These are phyloP conservation scores for Struthio camelus DNA, from an alignment of 2,113 vertebrate genomes.

Conservation along the genomic window DNA sequence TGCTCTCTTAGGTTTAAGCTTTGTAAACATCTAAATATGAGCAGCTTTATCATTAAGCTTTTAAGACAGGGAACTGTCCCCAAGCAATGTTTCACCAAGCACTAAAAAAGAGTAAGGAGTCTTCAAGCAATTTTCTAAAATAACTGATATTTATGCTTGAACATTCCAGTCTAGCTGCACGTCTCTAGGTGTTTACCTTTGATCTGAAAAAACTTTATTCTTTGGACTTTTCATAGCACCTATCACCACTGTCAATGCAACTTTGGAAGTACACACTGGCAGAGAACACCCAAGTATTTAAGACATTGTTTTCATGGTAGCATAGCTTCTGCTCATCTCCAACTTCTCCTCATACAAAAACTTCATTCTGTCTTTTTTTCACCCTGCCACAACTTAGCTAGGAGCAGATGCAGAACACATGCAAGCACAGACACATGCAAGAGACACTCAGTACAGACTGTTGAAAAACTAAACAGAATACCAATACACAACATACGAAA, in stretches of 20 bases:
- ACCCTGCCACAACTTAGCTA: background rate
- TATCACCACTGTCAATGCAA: background rate
- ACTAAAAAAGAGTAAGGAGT: background rate
- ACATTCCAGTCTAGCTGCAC: background rate
- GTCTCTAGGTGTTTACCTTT: background rate
- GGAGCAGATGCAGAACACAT: background rate
- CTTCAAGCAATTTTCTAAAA: background rate
- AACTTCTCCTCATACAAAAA: background rate
- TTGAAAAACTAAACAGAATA: background rate
- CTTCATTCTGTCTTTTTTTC: fast-evolving
- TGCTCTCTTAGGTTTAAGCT: background rate
- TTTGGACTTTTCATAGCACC: background rate
- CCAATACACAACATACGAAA: background rate
- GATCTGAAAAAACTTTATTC: background rate
- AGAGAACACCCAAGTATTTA: background rate
- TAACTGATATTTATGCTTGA: background rate
- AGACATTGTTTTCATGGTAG: background rate
- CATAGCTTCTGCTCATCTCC: background rate
- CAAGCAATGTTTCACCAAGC: background rate
- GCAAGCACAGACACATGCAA: background rate
- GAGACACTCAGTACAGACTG: background rate
- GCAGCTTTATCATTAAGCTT: conserved; percentile 23
- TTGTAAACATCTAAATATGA: background rate
- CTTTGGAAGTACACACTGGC: background rate
- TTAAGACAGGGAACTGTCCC: background rate